Evolutionary conservation across 2,888 invertebrate species (phyloP).

Genomic region (Himalopsyche tibetana): DNA sequence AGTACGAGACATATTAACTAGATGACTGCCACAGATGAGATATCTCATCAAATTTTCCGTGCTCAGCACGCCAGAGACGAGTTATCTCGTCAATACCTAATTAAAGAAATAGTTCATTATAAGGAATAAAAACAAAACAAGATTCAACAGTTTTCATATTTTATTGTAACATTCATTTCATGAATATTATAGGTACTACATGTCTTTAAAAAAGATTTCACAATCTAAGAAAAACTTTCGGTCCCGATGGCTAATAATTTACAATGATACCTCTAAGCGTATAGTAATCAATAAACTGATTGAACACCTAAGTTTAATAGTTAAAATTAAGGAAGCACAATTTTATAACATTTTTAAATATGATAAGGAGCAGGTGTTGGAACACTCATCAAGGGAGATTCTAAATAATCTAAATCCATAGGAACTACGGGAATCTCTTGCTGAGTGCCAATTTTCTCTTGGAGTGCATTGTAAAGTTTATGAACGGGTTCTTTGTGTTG

Average conservation of each 20-base stretch:
- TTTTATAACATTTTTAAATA: conserved; percentile 65
- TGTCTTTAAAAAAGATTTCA: conserved; percentile 13
- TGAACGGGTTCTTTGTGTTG: conserved; percentile 92
- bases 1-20: not conserved
- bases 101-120: too few relatives aligned
- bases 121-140: conserved; percentile 29
- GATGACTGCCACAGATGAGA: conserved; percentile 9
- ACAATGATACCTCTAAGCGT: not conserved
- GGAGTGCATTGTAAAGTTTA: conserved; percentile 84
- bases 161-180: conserved; percentile 20
- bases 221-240: not conserved
- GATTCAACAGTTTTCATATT: not conserved
- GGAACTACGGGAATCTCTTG: conserved; percentile 80
- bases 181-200: conserved; percentile 23
- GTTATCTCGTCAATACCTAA: too few relatives aligned
- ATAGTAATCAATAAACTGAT: not conserved
- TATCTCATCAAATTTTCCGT: too few relatives aligned
- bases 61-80: too few relatives aligned
- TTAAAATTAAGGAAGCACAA: conserved; percentile 15
- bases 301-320: not conserved
- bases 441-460: conserved; percentile 86
- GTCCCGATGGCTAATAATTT: conserved; percentile 19
- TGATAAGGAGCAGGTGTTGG: conserved; percentile 88
- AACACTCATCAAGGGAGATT: conserved; percentile 90
- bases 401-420: conserved; percentile 84